Evolutionary conservation across 92 coral and sea anemone genomes (phyloP).

Genomic region (Palythoa heliodiscus): DNA sequence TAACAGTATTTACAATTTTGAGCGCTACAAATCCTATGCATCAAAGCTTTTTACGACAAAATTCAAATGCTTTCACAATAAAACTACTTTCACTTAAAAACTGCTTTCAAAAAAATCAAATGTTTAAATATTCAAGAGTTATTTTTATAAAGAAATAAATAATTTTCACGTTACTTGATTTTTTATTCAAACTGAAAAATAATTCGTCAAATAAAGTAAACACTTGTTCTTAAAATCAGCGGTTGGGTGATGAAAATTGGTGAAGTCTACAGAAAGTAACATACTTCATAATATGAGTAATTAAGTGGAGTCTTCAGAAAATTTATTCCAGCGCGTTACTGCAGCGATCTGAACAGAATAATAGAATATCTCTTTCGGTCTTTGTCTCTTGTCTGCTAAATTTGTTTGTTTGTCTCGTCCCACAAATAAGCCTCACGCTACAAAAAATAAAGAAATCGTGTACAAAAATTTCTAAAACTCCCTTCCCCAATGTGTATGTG

Average conservation of each 20-base stretch:
- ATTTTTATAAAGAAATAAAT: not conserved
- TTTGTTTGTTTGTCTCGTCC: not conserved
- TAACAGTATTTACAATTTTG: not conserved
- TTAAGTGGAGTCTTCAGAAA: not conserved
- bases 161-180: not conserved
- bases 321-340: not conserved
- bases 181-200: constrained; percentile 9
- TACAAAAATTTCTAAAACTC: not conserved
- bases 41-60: too few relatives aligned
- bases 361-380: not conserved
- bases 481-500: not conserved
- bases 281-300: not conserved
- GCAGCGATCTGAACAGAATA: not conserved
- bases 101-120: not conserved
- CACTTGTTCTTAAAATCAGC: not conserved
- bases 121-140: constrained; percentile 6
- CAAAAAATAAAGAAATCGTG: not conserved
- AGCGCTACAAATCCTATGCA: not conserved
- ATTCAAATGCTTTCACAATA: not conserved
- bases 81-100: not conserved
- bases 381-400: not conserved
- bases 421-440: not conserved
- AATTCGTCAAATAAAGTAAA: not conserved
- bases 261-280: not conserved
- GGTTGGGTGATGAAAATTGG: not conserved